Conservation (phyloP, 2,797 vertebrate species). For the Threskiornis aethiopicus region DNA sequence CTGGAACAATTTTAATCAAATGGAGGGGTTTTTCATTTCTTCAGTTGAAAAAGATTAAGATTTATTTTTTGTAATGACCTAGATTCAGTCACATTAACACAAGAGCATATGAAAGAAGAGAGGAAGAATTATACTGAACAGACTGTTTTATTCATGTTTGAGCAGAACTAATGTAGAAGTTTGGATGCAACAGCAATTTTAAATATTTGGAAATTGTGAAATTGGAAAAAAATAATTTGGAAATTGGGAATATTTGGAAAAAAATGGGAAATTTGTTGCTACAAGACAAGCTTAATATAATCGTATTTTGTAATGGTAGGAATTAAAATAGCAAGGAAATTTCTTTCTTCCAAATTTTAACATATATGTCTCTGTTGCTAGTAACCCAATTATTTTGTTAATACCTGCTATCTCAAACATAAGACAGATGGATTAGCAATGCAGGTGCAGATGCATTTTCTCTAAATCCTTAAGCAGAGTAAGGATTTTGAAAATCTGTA, state of each 20-base stretch:
- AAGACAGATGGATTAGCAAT: not conserved
- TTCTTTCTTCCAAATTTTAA: not conserved
- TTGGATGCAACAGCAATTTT: not conserved
- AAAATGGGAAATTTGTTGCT: not conserved
- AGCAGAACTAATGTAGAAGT: not conserved
- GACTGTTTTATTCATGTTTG: not conserved
- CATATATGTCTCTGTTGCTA: not conserved
- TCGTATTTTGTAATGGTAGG: not conserved
- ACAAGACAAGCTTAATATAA: not conserved
- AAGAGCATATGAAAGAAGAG: not conserved
- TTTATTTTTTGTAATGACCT: not conserved
- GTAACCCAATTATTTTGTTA: not conserved
- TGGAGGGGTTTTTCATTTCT: not conserved
- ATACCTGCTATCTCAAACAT: not conserved
- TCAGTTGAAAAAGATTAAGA: not conserved
- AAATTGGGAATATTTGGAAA: not conserved
- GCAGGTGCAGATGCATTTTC: not conserved
- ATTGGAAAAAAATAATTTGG: not conserved
- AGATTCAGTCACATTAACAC: not conserved
- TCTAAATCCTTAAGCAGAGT: not conserved
- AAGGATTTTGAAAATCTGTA: not conserved
- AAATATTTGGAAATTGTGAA: not conserved
- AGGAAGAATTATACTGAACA: not conserved
- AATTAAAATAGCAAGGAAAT: not conserved
- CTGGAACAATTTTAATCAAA: not conserved